A percentile compares a stretch with the other conserved stretches of the same genome.
phyloP scores from a whole-genome alignment of 1,140 invertebrate genomes.

The Tetragonula clypearis region DNA sequence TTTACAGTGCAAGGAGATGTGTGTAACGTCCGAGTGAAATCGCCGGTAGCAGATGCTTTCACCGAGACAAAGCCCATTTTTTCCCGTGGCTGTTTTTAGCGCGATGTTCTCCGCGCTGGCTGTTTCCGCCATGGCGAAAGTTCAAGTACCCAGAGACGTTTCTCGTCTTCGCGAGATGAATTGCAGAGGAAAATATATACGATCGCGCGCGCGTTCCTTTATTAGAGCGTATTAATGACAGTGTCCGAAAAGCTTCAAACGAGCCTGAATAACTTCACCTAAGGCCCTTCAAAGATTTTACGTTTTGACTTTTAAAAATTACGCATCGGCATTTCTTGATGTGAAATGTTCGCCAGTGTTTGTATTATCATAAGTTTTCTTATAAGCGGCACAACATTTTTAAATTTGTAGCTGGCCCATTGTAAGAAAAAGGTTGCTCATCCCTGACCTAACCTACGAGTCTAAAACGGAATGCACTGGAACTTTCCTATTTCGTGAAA shows the following conservation, averaged over 20 bases:
- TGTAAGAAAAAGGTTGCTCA: too few species aligned
- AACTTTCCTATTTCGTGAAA: background rate
- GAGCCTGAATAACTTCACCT: background rate
- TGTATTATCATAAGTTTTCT: too few species aligned
- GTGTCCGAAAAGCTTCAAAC: background rate
- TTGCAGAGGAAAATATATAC: background rate
- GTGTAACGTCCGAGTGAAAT: slow-evolving; percentile 1
- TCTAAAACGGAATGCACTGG: background rate
- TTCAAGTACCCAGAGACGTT: slow-evolving; percentile 2
- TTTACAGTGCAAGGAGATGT: background rate
- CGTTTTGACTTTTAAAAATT: too few species aligned
- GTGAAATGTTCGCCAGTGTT: too few species aligned
- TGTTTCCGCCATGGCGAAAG: background rate
- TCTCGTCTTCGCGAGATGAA: background rate
- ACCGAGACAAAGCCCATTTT: background rate
- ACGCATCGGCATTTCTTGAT: too few species aligned
- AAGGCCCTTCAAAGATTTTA: too few species aligned
- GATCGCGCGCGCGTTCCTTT: background rate
- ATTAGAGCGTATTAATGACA: too few species aligned
- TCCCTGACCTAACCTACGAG: too few species aligned
- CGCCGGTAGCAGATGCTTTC: background rate
- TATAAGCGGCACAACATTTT: too few species aligned
- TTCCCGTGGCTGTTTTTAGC: slow-evolving; percentile 4
- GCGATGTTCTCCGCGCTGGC: background rate
- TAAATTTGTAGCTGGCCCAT: too few species aligned